Conservation (phyloP, 2,888 invertebrate species). For the Eudemis profundana region DNA sequence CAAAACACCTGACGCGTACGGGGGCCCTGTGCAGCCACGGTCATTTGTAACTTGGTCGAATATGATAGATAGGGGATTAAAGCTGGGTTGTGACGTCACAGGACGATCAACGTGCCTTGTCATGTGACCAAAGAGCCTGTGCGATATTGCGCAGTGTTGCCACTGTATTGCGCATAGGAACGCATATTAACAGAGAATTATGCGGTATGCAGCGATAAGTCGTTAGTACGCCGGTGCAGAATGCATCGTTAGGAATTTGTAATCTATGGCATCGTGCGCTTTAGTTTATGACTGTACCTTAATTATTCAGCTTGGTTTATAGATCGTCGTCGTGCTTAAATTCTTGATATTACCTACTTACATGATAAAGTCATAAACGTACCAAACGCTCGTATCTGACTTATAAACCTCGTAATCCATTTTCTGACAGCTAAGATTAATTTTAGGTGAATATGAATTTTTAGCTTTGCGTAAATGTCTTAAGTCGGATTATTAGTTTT, state of each 20-base stretch:
- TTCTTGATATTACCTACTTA: no score
- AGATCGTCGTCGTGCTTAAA: background rate
- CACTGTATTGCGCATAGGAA: slow-evolving; percentile 23
- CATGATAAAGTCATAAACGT: no score
- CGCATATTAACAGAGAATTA: slow-evolving; percentile 43
- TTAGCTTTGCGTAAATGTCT: no score
- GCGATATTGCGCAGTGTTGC: slow-evolving; percentile 37
- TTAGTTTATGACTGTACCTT: slow-evolving; percentile 14
- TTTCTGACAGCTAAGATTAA: no score
- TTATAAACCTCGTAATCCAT: background rate
- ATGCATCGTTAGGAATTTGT: slow-evolving; percentile 37
- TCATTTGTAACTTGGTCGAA: slow-evolving; percentile 31
- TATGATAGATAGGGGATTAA: slow-evolving; percentile 41
- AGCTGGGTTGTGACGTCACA: slow-evolving; percentile 35
- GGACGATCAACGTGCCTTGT: slow-evolving; percentile 41
- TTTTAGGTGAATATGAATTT: no score
- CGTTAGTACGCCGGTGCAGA: slow-evolving; percentile 27
- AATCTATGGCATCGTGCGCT: slow-evolving; percentile 30
- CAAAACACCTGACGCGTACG: slow-evolving; percentile 7
- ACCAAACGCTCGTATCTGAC: no score
- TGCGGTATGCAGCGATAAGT: slow-evolving; percentile 40
- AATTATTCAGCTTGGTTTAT: slow-evolving; percentile 3
- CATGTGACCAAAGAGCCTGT: slow-evolving; percentile 36
- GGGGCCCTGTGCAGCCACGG: slow-evolving; percentile 3
- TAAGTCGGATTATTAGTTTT: no score